Conservation (phyloP, 2,888 invertebrate species). For the Exocentrus adspersus region DNA sequence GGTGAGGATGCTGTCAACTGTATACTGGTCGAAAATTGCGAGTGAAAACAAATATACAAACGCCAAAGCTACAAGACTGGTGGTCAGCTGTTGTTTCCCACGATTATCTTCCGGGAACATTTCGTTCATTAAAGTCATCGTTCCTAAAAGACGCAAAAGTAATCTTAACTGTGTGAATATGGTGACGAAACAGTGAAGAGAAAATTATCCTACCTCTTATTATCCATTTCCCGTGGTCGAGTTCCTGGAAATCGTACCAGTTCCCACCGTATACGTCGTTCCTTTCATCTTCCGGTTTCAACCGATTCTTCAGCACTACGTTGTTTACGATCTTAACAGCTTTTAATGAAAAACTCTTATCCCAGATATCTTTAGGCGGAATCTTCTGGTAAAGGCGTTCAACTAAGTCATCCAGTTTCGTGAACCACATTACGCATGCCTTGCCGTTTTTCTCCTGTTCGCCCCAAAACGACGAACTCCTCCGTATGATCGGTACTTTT, state of each 20-base stretch:
- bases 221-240: constrained; percentile 60
- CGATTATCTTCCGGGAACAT: constrained; percentile 57
- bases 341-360: constrained; percentile 49
- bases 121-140: constrained; percentile 49
- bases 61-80: constrained; percentile 69
- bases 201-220: constrained; percentile 51
- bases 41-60: constrained; percentile 69
- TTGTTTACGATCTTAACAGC: constrained; percentile 51
- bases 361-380: constrained; percentile 51
- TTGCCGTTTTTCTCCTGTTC: constrained; percentile 53
- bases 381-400: constrained; percentile 57
- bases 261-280: constrained; percentile 52
- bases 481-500: constrained; percentile 34
- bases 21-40: constrained; percentile 67
- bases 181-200: neutral
- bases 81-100: constrained; percentile 67
- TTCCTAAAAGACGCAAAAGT: constrained; percentile 41
- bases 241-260: constrained; percentile 60
- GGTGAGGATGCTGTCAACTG: constrained; percentile 70
- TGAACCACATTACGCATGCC: constrained; percentile 57
- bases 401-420: constrained; percentile 52
- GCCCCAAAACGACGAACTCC: constrained; percentile 52
- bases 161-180: too few species aligned
- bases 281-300: constrained; percentile 48
- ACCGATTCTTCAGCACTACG: constrained; percentile 49